Percentiles rank a stretch among this genome's conserved stretches.
Evolutionary conservation across 1,140 invertebrate genomes (phyloP).

Genomic region (Physella acuta): DNA sequence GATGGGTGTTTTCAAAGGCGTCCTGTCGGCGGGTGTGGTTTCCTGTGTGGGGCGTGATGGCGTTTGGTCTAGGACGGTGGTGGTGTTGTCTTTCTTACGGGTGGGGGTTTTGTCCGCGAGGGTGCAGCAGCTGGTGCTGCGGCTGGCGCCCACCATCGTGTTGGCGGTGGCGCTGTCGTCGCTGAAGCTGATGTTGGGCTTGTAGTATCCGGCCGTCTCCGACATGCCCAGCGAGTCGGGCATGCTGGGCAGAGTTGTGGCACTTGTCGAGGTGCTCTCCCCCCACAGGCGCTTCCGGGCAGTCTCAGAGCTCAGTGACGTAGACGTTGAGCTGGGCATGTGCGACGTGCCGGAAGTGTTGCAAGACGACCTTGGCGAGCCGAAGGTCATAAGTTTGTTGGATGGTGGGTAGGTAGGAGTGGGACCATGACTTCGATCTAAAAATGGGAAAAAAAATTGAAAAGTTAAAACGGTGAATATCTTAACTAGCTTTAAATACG

Average conservation of each 20-base stretch:
- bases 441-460: no score
- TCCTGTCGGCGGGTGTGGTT: background rate
- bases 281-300: conserved; percentile 1
- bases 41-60: background rate
- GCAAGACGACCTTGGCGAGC: no score
- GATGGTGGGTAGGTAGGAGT: no score
- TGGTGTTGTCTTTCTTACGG: background rate
- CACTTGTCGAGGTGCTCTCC: conserved; percentile 7
- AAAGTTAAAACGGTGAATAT: no score
- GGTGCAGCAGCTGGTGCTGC: conserved; percentile 6
- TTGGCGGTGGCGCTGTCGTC: conserved; percentile 54
- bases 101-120: conserved; percentile 8
- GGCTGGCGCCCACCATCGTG: conserved; percentile 37
- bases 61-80: background rate
- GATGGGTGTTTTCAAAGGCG: no score
- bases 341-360: conserved; percentile 8
- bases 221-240: background rate
- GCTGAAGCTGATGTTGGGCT: conserved; percentile 53
- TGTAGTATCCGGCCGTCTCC: conserved; percentile 25
- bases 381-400: no score
- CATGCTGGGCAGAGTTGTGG: conserved; percentile 3
- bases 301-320: conserved; percentile 8
- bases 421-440: no score
- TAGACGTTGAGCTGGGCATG: conserved; percentile 10
- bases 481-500: no score